Conservation (phyloP, 92 coral and sea anemone genomes). For the Siderastrea radians region DNA sequence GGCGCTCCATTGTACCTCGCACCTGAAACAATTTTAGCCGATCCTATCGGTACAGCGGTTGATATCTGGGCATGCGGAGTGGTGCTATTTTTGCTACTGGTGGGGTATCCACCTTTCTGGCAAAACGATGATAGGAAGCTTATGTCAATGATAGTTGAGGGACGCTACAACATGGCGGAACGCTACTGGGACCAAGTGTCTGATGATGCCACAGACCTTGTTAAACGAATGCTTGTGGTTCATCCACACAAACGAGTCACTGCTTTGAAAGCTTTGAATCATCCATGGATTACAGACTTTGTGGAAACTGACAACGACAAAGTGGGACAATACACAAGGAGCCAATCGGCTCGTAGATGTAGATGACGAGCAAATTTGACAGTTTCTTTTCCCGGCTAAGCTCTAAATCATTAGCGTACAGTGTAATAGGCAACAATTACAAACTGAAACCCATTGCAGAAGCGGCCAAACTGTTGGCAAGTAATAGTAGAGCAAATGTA, state of each 20-base stretch:
- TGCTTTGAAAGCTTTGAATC: constrained; percentile 82
- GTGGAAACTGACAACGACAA: neutral
- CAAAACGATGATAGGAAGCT: constrained; percentile 77
- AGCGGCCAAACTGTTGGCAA: too few species aligned
- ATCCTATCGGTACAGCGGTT: constrained; percentile 93
- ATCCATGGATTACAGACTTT: constrained; percentile 86
- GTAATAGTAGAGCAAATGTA: too few species aligned
- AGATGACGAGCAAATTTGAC: neutral
- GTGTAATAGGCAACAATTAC: too few species aligned
- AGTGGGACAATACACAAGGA: neutral
- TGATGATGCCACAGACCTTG: constrained; percentile 81
- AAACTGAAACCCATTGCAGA: too few species aligned
- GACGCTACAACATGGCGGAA: constrained; percentile 73
- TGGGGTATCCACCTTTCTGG: constrained; percentile 98
- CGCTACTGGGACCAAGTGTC: constrained; percentile 78
- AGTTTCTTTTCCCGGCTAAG: too few species aligned
- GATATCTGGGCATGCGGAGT: constrained; percentile 99
- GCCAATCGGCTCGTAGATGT: neutral
- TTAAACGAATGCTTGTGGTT: constrained; percentile 80
- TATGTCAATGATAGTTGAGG: constrained; percentile 81
- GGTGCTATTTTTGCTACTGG: constrained; percentile 80
- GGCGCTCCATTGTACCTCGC: constrained; percentile 98
- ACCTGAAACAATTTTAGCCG: constrained; percentile 93
- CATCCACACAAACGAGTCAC: constrained; percentile 82
- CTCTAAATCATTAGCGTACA: too few species aligned